Percentiles rank a stretch among this genome's conserved stretches.
Conservation (phyloP, 2,797 vertebrate species). For the Fistularia tabacaria region DNA sequence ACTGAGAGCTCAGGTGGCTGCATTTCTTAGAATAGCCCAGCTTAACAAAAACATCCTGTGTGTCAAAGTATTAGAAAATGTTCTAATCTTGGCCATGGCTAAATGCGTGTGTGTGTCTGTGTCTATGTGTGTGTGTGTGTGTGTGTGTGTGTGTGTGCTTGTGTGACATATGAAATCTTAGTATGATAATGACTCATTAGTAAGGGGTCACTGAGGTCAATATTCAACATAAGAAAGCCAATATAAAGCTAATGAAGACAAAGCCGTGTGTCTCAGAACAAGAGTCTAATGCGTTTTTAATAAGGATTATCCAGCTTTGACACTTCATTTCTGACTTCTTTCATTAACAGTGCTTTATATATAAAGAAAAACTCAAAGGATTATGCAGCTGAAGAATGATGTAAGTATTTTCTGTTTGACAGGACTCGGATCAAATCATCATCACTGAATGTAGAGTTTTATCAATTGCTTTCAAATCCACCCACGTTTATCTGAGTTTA, state of each 20-base stretch:
- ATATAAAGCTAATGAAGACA: slow-evolving; percentile 31
- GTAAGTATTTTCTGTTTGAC: not conserved
- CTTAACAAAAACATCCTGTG: slow-evolving; percentile 55
- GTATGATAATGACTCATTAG: slow-evolving; percentile 53
- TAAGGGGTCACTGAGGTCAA: slow-evolving; percentile 24
- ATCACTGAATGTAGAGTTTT: too few relatives aligned
- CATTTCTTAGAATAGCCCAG: slow-evolving; percentile 52
- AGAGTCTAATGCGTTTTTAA: slow-evolving; percentile 58
- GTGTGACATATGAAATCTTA: slow-evolving; percentile 44
- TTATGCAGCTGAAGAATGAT: slow-evolving; percentile 17
- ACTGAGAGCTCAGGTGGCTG: slow-evolving; percentile 43
- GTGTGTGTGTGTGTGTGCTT: slow-evolving; percentile 28
- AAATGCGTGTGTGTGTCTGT: slow-evolving; percentile 28
- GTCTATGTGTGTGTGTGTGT: slow-evolving; percentile 20
- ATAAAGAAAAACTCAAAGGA: slow-evolving; percentile 27
- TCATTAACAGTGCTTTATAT: slow-evolving; percentile 38
- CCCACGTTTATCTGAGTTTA: too few relatives aligned
- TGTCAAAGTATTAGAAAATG: slow-evolving; percentile 31
- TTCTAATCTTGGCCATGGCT: slow-evolving; percentile 19
- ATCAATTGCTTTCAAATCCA: too few relatives aligned
- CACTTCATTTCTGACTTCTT: slow-evolving; percentile 40
- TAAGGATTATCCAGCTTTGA: slow-evolving; percentile 59
- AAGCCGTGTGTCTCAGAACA: slow-evolving; percentile 35
- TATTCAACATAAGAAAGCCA: slow-evolving; percentile 23
- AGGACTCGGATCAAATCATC: too few relatives aligned